Conservation (phyloP, 2,888 invertebrate genomes). For the Ormyrus labotus region DNA sequence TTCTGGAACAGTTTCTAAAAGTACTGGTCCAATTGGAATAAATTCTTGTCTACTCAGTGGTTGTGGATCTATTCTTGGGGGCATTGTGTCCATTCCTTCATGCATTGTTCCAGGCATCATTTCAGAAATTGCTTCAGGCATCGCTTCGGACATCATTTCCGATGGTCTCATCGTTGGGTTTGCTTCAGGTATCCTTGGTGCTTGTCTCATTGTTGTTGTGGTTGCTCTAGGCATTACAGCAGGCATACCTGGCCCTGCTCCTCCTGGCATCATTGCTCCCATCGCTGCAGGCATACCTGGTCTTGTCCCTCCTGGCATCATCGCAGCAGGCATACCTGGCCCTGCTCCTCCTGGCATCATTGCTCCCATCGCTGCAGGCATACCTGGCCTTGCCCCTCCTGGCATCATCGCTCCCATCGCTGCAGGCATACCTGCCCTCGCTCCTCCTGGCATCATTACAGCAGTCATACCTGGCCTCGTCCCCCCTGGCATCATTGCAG, state of each 20-base stretch:
- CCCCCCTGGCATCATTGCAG: not conserved
- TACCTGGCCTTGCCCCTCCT: not conserved
- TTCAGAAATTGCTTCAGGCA: not conserved
- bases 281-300: slow-evolving; percentile 1
- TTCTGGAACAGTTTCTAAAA: too few relatives aligned
- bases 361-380: not conserved
- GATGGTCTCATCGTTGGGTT: slow-evolving; percentile 79
- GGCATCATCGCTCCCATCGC: not conserved
- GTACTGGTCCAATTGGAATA: too few relatives aligned
- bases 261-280: not conserved
- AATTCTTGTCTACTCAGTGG: too few relatives aligned
- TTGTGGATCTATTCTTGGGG: too few relatives aligned
- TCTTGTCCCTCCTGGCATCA: not conserved
- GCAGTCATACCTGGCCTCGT: not conserved
- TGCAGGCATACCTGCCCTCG: not conserved
- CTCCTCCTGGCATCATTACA: not conserved
- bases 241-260: too few relatives aligned
- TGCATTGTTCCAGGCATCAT: not conserved
- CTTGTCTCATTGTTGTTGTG: not conserved
- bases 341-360: not conserved
- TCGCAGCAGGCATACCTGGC: not conserved
- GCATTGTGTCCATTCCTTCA: too few relatives aligned
- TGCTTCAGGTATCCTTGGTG: slow-evolving; percentile 76
- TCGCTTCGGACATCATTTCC: slow-evolving; percentile 75
- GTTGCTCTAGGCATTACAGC: not conserved